Evolutionary conservation across 2,113 vertebrate species (phyloP).

Genomic region (Physeter macrocephalus): DNA sequence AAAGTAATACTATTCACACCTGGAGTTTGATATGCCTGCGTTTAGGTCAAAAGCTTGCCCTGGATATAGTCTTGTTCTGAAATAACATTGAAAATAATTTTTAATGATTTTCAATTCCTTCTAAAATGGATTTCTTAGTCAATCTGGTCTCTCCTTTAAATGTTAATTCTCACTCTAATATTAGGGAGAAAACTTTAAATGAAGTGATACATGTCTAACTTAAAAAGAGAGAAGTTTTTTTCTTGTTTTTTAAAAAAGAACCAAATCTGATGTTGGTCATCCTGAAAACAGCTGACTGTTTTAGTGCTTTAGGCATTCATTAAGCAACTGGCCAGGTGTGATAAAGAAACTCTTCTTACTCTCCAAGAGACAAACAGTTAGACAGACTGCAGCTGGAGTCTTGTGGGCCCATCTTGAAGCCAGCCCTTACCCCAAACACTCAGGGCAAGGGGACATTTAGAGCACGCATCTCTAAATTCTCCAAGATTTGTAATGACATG

Average conservation of each 20-base stretch:
- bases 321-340: neutral
- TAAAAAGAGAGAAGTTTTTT: conserved; percentile 30
- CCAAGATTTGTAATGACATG: neutral
- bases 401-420: neutral
- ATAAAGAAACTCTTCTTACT: neutral
- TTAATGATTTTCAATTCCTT: neutral
- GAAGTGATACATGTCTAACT: conserved; percentile 29
- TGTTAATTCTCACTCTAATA: neutral
- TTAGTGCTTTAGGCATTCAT: conserved; percentile 33
- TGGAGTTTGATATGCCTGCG: neutral
- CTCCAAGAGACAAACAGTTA: neutral
- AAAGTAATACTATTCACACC: neutral
- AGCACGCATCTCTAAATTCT: neutral
- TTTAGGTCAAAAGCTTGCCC: neutral
- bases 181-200: conserved; percentile 29
- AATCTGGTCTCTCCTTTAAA: conserved; percentile 26
- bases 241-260: conserved; percentile 46
- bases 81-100: neutral
- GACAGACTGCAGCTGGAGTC: neutral
- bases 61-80: neutral
- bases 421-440: neutral
- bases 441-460: neutral
- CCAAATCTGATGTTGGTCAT: conserved; percentile 44
- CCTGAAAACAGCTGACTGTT: neutral
- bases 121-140: neutral